These are phyloP conservation scores for Phalacrocorax pelagicus DNA, from an alignment of 2,113 vertebrate genomes.

Conservation along the genomic window DNA sequence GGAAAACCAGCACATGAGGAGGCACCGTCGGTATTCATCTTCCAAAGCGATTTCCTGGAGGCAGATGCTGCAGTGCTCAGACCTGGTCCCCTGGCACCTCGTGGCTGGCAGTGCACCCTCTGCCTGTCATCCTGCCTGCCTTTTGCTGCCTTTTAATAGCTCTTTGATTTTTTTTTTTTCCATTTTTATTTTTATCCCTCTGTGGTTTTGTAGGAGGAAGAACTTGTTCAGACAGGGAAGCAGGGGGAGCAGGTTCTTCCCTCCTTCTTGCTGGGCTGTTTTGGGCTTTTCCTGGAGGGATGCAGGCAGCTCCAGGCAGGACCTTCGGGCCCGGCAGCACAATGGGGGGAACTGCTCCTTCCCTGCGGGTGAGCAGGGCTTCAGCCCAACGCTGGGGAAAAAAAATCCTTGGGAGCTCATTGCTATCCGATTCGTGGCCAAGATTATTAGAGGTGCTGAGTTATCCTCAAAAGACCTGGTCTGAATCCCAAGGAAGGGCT, in stretches of 20 bases:
- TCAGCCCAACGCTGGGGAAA: background rate
- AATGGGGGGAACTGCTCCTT: background rate
- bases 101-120: background rate
- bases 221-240: rapidly evolving
- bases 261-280: background rate
- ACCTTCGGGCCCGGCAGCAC: background rate
- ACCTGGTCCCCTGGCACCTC: background rate
- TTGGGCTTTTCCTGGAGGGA: background rate
- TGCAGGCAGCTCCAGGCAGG: background rate
- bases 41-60: background rate
- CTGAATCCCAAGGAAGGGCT: background rate
- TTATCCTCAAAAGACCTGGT: background rate
- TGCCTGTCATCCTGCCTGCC: background rate
- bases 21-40: background rate
- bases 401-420: background rate
- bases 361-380: background rate
- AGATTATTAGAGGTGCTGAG: rapidly evolving
- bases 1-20: rapidly evolving
- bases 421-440: rapidly evolving
- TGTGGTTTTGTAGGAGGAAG: background rate
- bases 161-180: background rate
- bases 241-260: background rate
- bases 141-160: background rate
- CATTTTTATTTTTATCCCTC: background rate
- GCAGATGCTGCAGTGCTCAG: background rate